Conservation (phyloP, 1,140 invertebrate genomes). For the Pseudomyrmex flavicornis region DNA sequence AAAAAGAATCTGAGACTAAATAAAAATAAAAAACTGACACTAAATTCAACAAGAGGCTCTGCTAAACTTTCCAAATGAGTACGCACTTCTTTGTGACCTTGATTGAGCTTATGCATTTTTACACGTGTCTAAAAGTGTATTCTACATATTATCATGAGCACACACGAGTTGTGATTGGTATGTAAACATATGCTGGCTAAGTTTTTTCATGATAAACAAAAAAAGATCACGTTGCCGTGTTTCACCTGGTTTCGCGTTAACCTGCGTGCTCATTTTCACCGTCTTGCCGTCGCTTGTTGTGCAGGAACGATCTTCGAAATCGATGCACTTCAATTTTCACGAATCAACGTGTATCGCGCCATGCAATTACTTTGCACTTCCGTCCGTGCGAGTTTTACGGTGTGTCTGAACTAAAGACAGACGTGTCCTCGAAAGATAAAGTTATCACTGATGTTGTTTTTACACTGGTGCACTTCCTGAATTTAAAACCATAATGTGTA, state of each 20-base stretch:
- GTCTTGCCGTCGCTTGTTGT: background rate
- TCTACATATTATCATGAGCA: background rate
- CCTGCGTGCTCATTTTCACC: conserved; percentile 17
- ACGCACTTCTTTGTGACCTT: background rate
- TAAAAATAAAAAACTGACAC: background rate
- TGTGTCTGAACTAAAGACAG: too few species aligned
- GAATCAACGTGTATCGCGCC: too few species aligned
- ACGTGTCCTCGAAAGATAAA: too few species aligned
- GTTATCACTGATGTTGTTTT: too few species aligned
- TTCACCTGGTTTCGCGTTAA: conserved; percentile 38
- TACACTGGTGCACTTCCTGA: too few species aligned
- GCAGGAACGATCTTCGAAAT: background rate
- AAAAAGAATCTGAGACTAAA: background rate
- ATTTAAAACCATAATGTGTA: too few species aligned
- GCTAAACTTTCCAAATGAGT: background rate
- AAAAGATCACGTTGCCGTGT: background rate
- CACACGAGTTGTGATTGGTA: too few species aligned
- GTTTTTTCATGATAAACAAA: background rate
- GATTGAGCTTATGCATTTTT: background rate
- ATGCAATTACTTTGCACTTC: too few species aligned
- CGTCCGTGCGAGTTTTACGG: too few species aligned
- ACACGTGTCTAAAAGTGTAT: conserved; percentile 1
- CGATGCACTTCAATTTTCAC: too few species aligned
- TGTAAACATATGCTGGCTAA: background rate
- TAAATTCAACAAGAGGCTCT: background rate